A percentile compares a stretch with the other conserved stretches of the same genome.
Conservation (phyloP, 2,797 vertebrate genomes). For the Zenarchopterus dispar region DNA sequence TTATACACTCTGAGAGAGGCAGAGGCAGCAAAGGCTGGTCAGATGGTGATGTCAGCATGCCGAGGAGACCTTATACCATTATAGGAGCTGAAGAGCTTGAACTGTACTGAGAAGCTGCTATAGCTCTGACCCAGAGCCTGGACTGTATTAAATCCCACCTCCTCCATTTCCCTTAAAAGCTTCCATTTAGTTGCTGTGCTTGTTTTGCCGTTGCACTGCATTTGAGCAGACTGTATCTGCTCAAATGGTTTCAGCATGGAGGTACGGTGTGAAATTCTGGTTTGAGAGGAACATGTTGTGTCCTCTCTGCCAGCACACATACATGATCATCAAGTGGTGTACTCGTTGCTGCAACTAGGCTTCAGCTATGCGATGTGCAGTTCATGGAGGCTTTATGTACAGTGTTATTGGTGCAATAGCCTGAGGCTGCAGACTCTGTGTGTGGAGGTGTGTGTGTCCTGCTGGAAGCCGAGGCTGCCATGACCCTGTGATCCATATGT, state of each 20-base stretch:
- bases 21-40: conserved; percentile 38
- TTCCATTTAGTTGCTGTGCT: conserved; percentile 23
- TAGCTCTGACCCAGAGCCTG: conserved; percentile 44
- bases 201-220: conserved; percentile 15
- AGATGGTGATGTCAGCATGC: conserved; percentile 33
- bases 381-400: conserved; percentile 15
- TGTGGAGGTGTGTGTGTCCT: conserved; percentile 52
- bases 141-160: conserved; percentile 38
- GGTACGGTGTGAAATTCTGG: conserved; percentile 26
- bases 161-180: conserved; percentile 49
- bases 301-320: conserved; percentile 19
- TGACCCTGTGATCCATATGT: conserved; percentile 77
- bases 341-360: conserved; percentile 18
- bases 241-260: conserved; percentile 31
- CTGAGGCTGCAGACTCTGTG: conserved; percentile 43
- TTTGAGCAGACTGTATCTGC: conserved; percentile 22
- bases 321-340: conserved; percentile 38
- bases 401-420: conserved; percentile 46
- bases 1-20: conserved; percentile 44
- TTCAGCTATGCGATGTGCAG: conserved; percentile 2
- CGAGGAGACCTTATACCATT: conserved; percentile 37
- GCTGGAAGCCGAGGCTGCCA: conserved; percentile 52
- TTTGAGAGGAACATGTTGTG: conserved; percentile 15
- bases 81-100: conserved; percentile 34
- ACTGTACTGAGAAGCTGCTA: conserved; percentile 24